Evolutionary conservation across 1,140 invertebrate genomes (phyloP).

Genomic region (Samia ricini): DNA sequence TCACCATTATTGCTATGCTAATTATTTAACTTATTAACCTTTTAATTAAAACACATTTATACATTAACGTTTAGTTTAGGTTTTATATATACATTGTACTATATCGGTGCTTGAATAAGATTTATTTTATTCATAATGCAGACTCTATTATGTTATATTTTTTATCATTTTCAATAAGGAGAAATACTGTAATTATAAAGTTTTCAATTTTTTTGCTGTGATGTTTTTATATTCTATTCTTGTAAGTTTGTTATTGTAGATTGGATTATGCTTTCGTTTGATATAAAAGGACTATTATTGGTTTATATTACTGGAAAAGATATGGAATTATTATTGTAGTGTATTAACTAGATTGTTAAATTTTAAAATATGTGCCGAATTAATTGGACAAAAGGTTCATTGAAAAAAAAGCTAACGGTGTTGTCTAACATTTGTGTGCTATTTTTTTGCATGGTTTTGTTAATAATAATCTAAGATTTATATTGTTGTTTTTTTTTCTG

Average conservation of each 20-base stretch:
- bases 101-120: not conserved
- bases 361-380: not conserved
- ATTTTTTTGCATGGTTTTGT: not conserved
- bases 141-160: not conserved
- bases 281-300: not conserved
- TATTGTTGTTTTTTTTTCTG: not conserved
- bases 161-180: not conserved
- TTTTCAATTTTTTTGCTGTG: not conserved
- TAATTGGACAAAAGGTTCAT: not conserved
- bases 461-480: not conserved
- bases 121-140: not conserved
- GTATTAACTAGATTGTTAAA: not conserved
- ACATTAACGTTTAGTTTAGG: not conserved
- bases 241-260: not conserved
- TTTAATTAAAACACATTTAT: not conserved
- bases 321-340: not conserved
- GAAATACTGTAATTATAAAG: not conserved
- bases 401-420: not conserved
- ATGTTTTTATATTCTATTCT: not conserved
- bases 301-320: not conserved
- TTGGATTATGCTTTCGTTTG: not conserved
- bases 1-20: constrained; percentile 82
- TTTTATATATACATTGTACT: not conserved
- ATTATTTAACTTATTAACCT: constrained; percentile 63
- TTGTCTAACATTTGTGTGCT: not conserved